These are phyloP conservation scores for Hycleus phaleratus DNA, from an alignment of 1,140 invertebrate genomes.

Conservation along the genomic window DNA sequence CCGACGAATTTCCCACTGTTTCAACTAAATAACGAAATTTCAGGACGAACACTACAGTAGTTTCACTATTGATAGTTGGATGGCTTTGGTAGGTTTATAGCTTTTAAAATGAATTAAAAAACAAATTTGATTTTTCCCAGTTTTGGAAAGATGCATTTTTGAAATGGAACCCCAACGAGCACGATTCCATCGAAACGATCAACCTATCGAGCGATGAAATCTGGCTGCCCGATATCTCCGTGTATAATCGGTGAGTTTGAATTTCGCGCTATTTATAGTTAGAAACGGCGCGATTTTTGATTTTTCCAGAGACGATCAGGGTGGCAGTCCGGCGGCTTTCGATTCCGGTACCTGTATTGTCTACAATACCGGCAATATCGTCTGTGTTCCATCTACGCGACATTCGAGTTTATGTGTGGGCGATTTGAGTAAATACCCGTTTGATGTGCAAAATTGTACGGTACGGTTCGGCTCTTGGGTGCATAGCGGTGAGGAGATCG, in stretches of 20 bases:
- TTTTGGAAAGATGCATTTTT: slow-evolving; percentile 44
- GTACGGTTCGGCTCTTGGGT: slow-evolving; percentile 51
- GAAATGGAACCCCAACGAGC: slow-evolving; percentile 43
- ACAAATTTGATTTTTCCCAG: slow-evolving; percentile 21
- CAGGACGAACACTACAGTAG: slow-evolving; percentile 24
- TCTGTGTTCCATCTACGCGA: slow-evolving; percentile 43
- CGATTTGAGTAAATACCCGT: slow-evolving; percentile 45
- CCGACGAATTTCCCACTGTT: not conserved
- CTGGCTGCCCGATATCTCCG: slow-evolving; percentile 45
- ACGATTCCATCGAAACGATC: slow-evolving; percentile 37
- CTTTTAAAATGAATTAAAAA: not conserved
- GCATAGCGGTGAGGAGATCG: slow-evolving; percentile 51
- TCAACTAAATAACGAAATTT: not conserved
- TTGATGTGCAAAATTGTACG: slow-evolving; percentile 47
- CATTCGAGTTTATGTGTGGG: slow-evolving; percentile 45
- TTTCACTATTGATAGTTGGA: slow-evolving; percentile 31
- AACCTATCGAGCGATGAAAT: slow-evolving; percentile 39
- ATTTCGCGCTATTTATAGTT: not conserved
- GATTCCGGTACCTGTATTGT: slow-evolving; percentile 39
- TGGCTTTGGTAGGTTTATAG: slow-evolving; percentile 28
- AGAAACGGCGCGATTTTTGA: slow-evolving; percentile 1
- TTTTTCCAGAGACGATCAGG: slow-evolving; percentile 34
- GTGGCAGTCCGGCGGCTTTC: slow-evolving; percentile 18
- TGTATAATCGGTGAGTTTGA: slow-evolving; percentile 44
- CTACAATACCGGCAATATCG: slow-evolving; percentile 37